Base-by-base conservation (phyloP, 2,888 invertebrate genomes). In the Leucozona laternaria region DNA sequence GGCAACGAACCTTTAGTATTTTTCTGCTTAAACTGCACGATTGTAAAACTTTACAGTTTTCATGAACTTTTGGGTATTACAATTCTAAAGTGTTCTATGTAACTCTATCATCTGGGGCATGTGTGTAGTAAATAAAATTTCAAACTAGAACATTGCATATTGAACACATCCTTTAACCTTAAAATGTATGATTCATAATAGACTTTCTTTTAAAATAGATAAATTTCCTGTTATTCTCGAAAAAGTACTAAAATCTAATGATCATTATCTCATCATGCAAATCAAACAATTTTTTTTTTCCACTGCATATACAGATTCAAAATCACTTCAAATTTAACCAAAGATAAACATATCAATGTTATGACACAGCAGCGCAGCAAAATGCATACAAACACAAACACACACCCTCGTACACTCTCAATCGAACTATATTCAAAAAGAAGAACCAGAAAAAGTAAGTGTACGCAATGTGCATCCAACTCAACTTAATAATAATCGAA, bases 301-400 rank as follows among this genome's bases (percentile, higher is more conserved):
- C 13, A 37, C 57, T 58, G 6, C 31, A 55, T 8, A 15, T 62
- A n/a, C 28, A 45, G 10, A 48, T 60, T 60, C 6, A 40, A 60
- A 60, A 60, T 22, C 34, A 37, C 34, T 37, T 60, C 4, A 60
- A 50, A 66, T 13, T n/a, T 22, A 53, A 71, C 17, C 45, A 78
- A n/a, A 76, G 48, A 84, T 75, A 75, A 76, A 73, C 81, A 81
- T 70, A 70, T 86, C 86, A 86, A 78, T 82, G 75, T 82, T 78
- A 82, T 82, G 86, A 79, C 82, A 82, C 66, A 82, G 53, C 64
- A 43, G 81, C 82, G 82, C n/a, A n/a, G 82, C 79, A 79, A 40
- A 62, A 48, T 8, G 68, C 40, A 17, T 20, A 75, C 70, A n/a
- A 34, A 6, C 13, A 5, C 10, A 8, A 15, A 15, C 4, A 40